Conservation (phyloP, 2,113 vertebrate genomes). For the Lycaon pictus region DNA sequence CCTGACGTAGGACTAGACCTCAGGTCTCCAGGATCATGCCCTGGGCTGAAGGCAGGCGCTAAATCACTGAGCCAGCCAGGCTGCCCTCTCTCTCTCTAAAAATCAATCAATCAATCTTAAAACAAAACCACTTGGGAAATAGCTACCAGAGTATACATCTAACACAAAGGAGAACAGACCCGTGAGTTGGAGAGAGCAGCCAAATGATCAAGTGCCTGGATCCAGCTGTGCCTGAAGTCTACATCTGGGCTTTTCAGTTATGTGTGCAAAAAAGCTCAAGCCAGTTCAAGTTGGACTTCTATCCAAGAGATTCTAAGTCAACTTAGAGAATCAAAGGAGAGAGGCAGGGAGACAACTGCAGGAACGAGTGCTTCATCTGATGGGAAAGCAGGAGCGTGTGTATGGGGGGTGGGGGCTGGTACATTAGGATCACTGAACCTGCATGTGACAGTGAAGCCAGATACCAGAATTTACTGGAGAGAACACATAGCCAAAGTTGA, state of each 20-base stretch:
- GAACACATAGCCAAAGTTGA: neutral
- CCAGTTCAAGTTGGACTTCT: constrained; percentile 12
- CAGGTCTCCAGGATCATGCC: too few species aligned
- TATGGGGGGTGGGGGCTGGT: neutral
- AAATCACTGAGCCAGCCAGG: too few species aligned
- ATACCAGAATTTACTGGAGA: neutral
- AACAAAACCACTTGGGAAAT: neutral
- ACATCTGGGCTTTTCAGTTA: constrained; percentile 18
- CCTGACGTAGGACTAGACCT: too few species aligned
- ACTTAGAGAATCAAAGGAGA: constrained; percentile 23
- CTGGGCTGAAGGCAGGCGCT: too few species aligned
- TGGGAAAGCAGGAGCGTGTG: neutral
- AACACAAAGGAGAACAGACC: neutral
- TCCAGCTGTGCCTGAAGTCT: constrained; percentile 36
- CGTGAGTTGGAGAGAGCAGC: neutral
- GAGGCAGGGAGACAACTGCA: neutral
- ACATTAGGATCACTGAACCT: neutral
- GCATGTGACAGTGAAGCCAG: neutral
- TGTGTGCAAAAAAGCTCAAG: constrained; percentile 26
- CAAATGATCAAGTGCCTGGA: neutral
- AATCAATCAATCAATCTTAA: neutral
- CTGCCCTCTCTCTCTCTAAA: neutral
- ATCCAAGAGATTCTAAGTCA: constrained; percentile 24
- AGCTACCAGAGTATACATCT: neutral
- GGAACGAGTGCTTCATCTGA: neutral